Base-by-base conservation (phyloP, 2,113 vertebrate species). In the Triplophysa tibetana region DNA sequence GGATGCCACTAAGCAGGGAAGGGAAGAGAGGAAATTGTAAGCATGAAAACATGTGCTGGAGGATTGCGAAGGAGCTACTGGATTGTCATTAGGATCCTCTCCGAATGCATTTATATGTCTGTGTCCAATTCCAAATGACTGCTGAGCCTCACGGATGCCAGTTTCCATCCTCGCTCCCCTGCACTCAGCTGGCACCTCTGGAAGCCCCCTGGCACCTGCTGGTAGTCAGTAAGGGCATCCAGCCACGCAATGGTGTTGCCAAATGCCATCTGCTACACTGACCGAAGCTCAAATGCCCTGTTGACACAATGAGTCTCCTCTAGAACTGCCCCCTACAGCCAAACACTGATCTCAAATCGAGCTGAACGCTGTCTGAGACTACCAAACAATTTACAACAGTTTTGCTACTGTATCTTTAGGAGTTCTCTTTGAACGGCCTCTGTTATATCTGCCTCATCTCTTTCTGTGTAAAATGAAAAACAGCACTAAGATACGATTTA, bases 51-150 rank as follows among this genome's bases (percentile, higher is more conserved):
- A 45, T 45, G 43, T 9, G 41, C 2, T 11, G 10, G 16, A 73
- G 29, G n/a, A 38, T 26, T 4, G 13, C 19, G 69, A 56, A 10
- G 29, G 50, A 54, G 10, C 50, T 12, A 63, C 8, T 21, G n/a
- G 54, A 58, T 63, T 75, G 8, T 79, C 61, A 73, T 82, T 80
- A 70, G 48, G 58, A 79, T 76, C 81, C 80, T 29, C 60, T 77
- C 38, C 58, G 52, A 77, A 60, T 73, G 41, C 64, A 65, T 84
- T 84, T 81, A 76, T 79, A 63, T 75, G 58, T n/a, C 56, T 60
- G 24, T 76, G 66, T 83, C 75, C 45, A 81, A 62, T 38, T 56
- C 58, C 68, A 82, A 74, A 83, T 68, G 75, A 79, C 41, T 19
- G 74, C 58, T 63, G 70, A 26, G 78, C 16, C 83, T 21, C 23